Evolutionary conservation across 2,888 invertebrate species (phyloP).

Genomic region (Lepidonotus clava): DNA sequence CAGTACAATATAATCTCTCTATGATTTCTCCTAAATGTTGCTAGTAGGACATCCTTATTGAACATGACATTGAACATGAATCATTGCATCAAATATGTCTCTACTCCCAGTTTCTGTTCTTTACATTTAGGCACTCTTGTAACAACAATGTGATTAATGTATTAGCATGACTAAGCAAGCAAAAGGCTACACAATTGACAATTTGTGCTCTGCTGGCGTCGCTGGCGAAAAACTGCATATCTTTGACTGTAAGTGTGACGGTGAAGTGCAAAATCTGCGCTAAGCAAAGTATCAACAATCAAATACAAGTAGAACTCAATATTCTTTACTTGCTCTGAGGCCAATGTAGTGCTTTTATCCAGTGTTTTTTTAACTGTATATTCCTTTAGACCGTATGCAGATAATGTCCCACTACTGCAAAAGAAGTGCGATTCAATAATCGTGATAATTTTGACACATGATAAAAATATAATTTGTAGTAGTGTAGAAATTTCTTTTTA

Average conservation of each 20-base stretch:
- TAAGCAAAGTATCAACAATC: background rate
- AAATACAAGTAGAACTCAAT: background rate
- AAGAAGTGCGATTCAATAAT: background rate
- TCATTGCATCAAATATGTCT: slow-evolving; percentile 45
- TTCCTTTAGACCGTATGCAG: background rate
- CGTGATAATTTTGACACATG: no score
- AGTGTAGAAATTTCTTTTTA: no score
- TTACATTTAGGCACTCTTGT: slow-evolving; percentile 51
- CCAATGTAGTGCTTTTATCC: background rate
- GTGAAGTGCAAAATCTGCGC: background rate
- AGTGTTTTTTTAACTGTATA: background rate
- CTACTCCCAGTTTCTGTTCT: slow-evolving; percentile 9
- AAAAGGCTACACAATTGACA: slow-evolving; percentile 1
- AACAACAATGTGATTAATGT: slow-evolving; percentile 36
- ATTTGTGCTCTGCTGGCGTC: background rate
- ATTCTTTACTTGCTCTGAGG: no score
- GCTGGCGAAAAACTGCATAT: slow-evolving; percentile 18
- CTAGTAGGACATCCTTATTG: slow-evolving; percentile 24
- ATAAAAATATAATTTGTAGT: no score
- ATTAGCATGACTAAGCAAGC: background rate
- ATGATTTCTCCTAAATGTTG: slow-evolving; percentile 28
- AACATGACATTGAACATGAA: slow-evolving; percentile 32
- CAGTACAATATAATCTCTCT: slow-evolving; percentile 51
- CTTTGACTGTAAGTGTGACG: background rate
- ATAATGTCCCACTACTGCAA: background rate